Evolutionary conservation across 1,140 invertebrate genomes (phyloP).

Genomic region (Pogonomyrmex californicus): DNA sequence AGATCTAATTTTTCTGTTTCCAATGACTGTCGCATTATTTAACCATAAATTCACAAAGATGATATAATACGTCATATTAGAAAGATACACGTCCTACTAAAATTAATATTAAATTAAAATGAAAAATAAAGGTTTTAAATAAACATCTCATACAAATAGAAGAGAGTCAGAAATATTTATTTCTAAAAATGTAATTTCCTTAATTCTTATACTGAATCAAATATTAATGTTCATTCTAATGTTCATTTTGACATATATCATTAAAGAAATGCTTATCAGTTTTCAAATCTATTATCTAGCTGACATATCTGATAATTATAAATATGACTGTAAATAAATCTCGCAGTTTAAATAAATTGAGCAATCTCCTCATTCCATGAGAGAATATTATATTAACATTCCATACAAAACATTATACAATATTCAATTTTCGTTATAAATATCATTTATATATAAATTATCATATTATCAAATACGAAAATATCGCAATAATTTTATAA

Average conservation of each 20-base stretch:
- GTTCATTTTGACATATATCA: background rate
- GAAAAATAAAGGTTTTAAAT: background rate
- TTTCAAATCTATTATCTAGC: background rate
- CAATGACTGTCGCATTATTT: background rate
- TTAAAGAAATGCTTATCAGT: background rate
- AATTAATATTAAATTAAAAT: conserved; percentile 17
- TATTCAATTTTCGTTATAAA: conserved; percentile 17
- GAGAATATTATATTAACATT: background rate
- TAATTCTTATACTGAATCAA: background rate
- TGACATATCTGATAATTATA: background rate
- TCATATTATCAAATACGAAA: background rate
- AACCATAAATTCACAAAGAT: conserved; percentile 24
- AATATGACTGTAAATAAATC: background rate
- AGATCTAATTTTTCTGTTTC: background rate
- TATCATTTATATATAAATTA: background rate
- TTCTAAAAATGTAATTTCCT: background rate
- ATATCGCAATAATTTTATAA: conserved; percentile 4
- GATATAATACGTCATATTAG: background rate
- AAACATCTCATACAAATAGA: background rate
- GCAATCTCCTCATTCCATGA: background rate
- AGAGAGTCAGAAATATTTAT: background rate
- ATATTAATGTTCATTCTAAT: background rate
- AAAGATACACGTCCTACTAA: background rate
- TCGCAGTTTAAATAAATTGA: background rate
- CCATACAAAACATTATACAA: background rate